Base-by-base conservation (phyloP, 2,797 vertebrate genomes). In the Sardinella longiceps region DNA sequence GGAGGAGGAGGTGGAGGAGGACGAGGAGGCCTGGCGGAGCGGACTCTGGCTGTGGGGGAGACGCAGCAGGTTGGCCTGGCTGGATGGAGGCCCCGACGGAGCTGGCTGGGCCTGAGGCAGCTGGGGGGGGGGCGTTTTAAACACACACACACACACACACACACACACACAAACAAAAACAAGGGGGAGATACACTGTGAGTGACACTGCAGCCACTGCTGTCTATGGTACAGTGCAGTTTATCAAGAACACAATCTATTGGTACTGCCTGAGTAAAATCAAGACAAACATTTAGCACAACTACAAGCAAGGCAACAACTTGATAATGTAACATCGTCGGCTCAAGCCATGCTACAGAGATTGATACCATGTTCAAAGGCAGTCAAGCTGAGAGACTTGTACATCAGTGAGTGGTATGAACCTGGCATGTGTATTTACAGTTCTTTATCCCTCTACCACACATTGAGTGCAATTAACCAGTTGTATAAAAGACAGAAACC, bases 11-110 rank as follows among this genome's bases (percentile, higher is more conserved):
- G 97, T 98, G 89, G 98, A 98, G 86, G 97, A 98, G 90, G 97
- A 98, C 77, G 98, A 99, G 89, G 97, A 97, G 89, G 95, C 92
- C 94, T 98, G 98, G 91, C 96, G 97, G 85, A 98, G 95, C 70
- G 98, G 97, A 92, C 98, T 99, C 95, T 98, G 98, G 94, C 95
- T 96, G 93, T 98, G 98, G 93, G 97, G 96, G 95, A 98, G 96
- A 94, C 99, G 97, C 90, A 99, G 96, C 89, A 99, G 96, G 93
- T 91, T 97, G 89, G 97, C 91, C 92, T 98, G 98, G 90, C 97
- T 96, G 81, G 96, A 94, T 80, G 94, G 93, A 84, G 97, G 95
- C 92, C 96, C 96, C 87, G 96, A 95, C 94, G 97, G 96, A 92
- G 95, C 95, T 95, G 97, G 97, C 92, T 96, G 94, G 89, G 95